Evolutionary conservation across 2,113 vertebrate species (phyloP).

Genomic region (Lates calcarifer): DNA sequence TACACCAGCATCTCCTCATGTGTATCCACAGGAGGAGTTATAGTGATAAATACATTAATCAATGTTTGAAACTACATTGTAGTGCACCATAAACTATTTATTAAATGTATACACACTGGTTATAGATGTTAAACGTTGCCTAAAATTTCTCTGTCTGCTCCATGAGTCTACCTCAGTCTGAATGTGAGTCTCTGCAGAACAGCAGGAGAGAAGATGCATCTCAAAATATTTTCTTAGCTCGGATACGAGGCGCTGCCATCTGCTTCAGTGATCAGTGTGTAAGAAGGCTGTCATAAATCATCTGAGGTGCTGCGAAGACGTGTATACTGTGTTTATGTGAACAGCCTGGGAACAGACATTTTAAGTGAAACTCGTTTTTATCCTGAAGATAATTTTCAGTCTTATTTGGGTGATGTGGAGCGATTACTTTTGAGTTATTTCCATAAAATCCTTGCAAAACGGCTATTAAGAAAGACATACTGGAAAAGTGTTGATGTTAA

Average conservation of each 20-base stretch:
- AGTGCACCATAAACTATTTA: not conserved
- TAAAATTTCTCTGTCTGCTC: not conserved
- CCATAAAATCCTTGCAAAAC: not conserved
- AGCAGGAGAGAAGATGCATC: not conserved
- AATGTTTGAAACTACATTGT: not conserved
- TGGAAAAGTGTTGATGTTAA: not conserved
- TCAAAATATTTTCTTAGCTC: slow-evolving; percentile 1
- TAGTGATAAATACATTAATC: not conserved
- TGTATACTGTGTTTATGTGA: not conserved
- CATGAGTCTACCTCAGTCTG: not conserved
- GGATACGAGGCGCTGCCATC: not conserved
- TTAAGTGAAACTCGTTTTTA: slow-evolving; percentile 10
- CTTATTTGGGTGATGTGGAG: not conserved
- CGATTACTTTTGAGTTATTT: not conserved
- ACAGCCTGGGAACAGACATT: slow-evolving; percentile 1
- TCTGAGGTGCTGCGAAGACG: not conserved
- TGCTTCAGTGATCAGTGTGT: slow-evolving; percentile 39
- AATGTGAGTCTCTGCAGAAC: not conserved
- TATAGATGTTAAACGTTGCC: not conserved
- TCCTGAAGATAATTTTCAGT: slow-evolving; percentile 21
- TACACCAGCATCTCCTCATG: not conserved
- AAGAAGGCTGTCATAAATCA: slow-evolving; percentile 65
- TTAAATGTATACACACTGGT: not conserved
- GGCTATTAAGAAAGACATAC: not conserved
- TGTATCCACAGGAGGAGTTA: not conserved